Evolutionary conservation across 2,888 invertebrate species (phyloP).

Genomic region (Drosophila percnosoma): DNA sequence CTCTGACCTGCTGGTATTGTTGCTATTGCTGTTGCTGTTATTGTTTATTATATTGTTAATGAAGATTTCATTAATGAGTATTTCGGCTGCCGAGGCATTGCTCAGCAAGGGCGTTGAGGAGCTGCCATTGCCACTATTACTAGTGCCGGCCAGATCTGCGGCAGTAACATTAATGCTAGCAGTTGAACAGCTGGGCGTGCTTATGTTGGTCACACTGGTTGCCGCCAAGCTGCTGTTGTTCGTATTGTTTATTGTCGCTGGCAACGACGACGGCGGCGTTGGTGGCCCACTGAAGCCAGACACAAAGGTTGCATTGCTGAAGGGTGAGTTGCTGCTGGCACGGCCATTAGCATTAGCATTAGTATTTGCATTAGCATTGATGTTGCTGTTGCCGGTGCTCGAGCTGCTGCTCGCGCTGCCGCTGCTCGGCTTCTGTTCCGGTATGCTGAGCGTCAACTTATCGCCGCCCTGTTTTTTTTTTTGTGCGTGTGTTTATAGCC

Average conservation of each 20-base stretch:
- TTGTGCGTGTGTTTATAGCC: conserved; percentile 38
- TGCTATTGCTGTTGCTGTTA: conserved; percentile 40
- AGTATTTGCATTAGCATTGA: conserved; percentile 13
- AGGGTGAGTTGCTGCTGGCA: conserved; percentile 56
- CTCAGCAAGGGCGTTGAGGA: conserved; percentile 67
- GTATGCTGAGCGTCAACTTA: conserved; percentile 88
- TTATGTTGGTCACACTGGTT: conserved; percentile 69
- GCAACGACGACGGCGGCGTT: conserved; percentile 62
- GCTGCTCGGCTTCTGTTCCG: conserved; percentile 85
- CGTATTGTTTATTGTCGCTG: conserved; percentile 60
- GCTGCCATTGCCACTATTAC: conserved; percentile 32
- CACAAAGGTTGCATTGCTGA: conserved; percentile 78
- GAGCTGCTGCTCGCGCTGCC: conserved; percentile 62
- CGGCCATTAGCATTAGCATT: conserved; percentile 25
- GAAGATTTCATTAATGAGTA: conserved; percentile 84
- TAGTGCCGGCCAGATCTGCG: conserved; percentile 42
- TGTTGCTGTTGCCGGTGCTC: conserved; percentile 48
- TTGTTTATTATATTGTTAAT: conserved; percentile 84
- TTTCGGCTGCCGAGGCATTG: conserved; percentile 83
- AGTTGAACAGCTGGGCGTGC: conserved; percentile 54
- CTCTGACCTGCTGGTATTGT: conserved; percentile 45
- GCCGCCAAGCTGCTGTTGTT: conserved; percentile 31
- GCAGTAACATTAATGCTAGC: conserved; percentile 51
- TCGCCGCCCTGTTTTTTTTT: conserved; percentile 87
- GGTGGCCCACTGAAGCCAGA: conserved; percentile 74